Percentiles rank a stretch among this genome's conserved stretches.
Conservation (phyloP, 1,140 invertebrate species). For the Drosophila pseudoananassae region DNA sequence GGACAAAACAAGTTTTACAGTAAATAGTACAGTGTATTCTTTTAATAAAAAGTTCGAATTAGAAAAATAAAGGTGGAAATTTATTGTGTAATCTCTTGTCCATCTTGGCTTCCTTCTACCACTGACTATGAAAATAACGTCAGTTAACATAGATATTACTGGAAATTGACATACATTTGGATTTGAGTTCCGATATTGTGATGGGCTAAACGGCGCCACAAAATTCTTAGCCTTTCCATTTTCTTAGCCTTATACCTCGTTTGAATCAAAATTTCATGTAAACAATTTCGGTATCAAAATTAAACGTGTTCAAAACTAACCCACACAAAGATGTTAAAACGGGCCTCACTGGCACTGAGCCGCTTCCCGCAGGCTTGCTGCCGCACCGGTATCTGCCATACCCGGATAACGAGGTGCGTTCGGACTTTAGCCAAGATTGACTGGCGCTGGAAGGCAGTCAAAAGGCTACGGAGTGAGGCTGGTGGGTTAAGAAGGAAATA, state of each 20-base stretch:
- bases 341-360: constrained; percentile 16
- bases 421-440: background rate
- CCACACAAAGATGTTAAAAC: constrained; percentile 15
- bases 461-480: background rate
- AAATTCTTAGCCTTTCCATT: constrained; percentile 4
- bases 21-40: no score
- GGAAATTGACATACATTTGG: background rate
- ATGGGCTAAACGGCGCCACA: constrained; percentile 1
- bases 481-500: no score
- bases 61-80: no score
- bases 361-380: constrained; percentile 1
- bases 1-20: no score
- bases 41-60: no score
- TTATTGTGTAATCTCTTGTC: no score
- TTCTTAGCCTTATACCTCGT: background rate
- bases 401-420: background rate
- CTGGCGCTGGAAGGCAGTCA: no score
- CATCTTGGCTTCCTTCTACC: background rate
- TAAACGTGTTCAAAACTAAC: background rate
- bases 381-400: background rate
- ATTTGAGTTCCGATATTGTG: constrained; percentile 2
- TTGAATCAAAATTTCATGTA: constrained; percentile 14
- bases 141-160: background rate
- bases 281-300: constrained; percentile 13
- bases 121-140: constrained; percentile 6